Percentiles rank a stretch among this genome's conserved stretches.
phyloP scores from a whole-genome alignment of 2,113 vertebrate species.

The Apus apus region DNA sequence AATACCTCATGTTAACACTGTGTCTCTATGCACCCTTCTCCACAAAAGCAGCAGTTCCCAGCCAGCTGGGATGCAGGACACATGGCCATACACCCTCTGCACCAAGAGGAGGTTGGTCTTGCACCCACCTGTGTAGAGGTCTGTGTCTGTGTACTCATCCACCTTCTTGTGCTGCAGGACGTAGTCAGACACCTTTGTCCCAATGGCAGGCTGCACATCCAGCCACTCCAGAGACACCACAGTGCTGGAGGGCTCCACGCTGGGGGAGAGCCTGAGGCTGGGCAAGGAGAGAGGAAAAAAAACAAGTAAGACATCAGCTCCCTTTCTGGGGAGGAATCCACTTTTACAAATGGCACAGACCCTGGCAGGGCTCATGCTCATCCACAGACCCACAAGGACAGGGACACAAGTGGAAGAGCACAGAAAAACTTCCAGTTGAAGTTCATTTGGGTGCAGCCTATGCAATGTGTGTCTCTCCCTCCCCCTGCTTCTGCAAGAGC shows the following conservation, averaged over 20 bases:
- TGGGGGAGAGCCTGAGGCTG: conserved; percentile 89
- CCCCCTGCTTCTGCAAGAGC: not conserved
- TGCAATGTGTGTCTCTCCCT: not conserved
- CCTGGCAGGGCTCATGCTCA: not conserved
- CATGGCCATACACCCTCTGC: rapidly evolving
- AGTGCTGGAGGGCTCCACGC: conserved; percentile 93
- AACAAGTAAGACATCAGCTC: not conserved
- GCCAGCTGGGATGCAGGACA: not conserved
- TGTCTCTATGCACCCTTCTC: rapidly evolving
- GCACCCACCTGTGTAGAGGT: conserved; percentile 92
- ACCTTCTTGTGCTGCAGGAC: conserved; percentile 96
- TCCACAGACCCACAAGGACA: not conserved
- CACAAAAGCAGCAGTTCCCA: not conserved
- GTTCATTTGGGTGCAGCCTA: not conserved
- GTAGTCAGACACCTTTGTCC: conserved; percentile 94
- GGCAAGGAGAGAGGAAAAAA: not conserved
- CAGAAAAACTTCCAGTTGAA: not conserved
- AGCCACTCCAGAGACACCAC: conserved; percentile 96
- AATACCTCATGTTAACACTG: not conserved
- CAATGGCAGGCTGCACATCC: conserved; percentile 93
- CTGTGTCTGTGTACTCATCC: conserved; percentile 92
- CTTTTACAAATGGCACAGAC: not conserved
- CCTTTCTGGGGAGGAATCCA: not conserved
- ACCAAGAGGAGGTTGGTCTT: not conserved
- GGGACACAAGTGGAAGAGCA: not conserved